Conservation (phyloP, 53 echinoderm and acorn worm genomes). For the Luidia sarsii region DNA sequence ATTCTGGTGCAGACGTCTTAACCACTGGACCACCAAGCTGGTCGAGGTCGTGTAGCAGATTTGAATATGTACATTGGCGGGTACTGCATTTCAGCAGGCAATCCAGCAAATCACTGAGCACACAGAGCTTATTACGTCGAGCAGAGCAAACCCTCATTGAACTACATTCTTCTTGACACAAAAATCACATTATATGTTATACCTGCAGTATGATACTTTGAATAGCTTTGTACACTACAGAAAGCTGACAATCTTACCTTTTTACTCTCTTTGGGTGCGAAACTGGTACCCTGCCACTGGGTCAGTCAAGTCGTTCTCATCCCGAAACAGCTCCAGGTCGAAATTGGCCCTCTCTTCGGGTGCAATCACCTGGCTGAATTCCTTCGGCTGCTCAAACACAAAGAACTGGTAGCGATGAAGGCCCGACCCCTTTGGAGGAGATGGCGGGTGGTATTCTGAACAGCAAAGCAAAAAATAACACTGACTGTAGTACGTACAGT, state of each 20-base stretch:
- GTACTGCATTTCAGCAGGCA: too few relatives aligned
- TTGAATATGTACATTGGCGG: too few relatives aligned
- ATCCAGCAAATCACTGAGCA: too few relatives aligned
- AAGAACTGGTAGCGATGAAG: conserved; percentile 26
- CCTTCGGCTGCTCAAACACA: background rate
- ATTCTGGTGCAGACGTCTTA: too few relatives aligned
- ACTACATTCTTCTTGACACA: too few relatives aligned
- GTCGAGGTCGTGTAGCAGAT: background rate
- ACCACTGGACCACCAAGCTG: too few relatives aligned
- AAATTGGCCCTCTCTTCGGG: background rate
- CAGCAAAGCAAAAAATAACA: background rate
- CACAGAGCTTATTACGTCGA: too few relatives aligned
- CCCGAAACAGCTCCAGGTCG: background rate
- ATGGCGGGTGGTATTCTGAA: background rate
- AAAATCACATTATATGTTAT: too few relatives aligned
- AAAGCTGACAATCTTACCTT: background rate
- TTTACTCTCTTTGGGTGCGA: background rate
- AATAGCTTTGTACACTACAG: background rate
- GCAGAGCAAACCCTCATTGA: too few relatives aligned
- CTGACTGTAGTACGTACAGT: background rate
- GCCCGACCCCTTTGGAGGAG: background rate
- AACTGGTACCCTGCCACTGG: background rate
- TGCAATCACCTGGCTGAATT: background rate
- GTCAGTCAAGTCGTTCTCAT: background rate
- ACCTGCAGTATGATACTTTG: background rate